Base-by-base conservation (phyloP, 2,888 invertebrate genomes). In the Itoplectis maculator region DNA sequence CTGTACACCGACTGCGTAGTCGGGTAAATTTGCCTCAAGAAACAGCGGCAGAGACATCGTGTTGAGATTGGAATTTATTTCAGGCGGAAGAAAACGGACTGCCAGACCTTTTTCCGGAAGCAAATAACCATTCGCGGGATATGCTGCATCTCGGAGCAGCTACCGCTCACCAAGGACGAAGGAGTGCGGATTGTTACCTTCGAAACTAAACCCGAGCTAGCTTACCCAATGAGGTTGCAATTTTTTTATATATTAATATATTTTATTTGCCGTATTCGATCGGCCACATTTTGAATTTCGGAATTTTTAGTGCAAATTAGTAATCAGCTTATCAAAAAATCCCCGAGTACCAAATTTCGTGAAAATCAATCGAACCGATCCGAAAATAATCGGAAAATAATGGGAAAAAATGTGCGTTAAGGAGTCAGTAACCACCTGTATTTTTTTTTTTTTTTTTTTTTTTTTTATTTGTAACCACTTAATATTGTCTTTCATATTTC, bases 1-100 rank as follows among this genome's bases (percentile, higher is more conserved):
- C 18, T 87, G 9, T 80, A 85, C 40, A 20, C 11, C 1, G 73
- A 87, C 49, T 88, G 86, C 63, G 18, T 9, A 13, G 84, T 77
- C 68, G 56, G 37, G 89, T 89, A 76, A 82, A 59, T 66, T 11
- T 5, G 15, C 40, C n/a, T 29, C n/a, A n/a, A n/a, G 29, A 47
- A n/a, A 49, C 9, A 35, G 11, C 23, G 35, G 56, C 1, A 7
- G 8, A 61, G 20, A 61, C 15, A 11, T 37, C 37, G 37, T 6
- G 15, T 0, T 18, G 37, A n/a, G 37, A 6, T 35, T 61, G 18
- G 37, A 37, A 40, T 29, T 29, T 8, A 45, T 72, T 63, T 51
- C 9, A 84, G 82, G 23, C 20, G 47, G 9, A 49, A 18, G 15
- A n/a, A 66, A 0, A 23, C 68, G 18, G 13, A 69, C 11, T 82